phyloP scores from a whole-genome alignment of 2,113 vertebrate genomes.

The Ctenodactylus gundi region DNA sequence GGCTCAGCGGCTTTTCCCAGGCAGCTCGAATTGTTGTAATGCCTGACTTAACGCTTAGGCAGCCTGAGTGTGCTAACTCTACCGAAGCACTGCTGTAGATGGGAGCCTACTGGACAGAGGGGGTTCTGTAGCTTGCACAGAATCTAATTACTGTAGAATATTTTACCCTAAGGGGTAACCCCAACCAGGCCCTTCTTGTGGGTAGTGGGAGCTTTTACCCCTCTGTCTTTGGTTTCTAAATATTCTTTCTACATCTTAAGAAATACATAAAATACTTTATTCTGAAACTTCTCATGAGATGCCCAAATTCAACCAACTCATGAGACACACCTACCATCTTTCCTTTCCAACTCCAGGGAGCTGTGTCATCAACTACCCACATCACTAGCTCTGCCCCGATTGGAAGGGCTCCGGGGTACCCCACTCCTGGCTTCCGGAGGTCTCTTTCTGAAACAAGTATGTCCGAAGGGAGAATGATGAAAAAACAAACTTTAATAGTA shows the following conservation, averaged over 20 bases:
- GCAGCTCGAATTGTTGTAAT: background rate
- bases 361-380: background rate
- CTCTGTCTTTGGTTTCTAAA: too few species aligned
- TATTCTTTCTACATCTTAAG: too few species aligned
- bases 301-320: background rate
- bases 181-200: too few species aligned
- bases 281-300: background rate
- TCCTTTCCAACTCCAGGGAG: background rate
- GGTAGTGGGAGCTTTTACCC: too few species aligned
- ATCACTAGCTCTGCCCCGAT: background rate
- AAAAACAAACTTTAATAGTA: background rate
- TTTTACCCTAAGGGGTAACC: too few species aligned
- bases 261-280: background rate
- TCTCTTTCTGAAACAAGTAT: background rate
- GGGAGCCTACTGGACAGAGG: background rate
- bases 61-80: background rate
- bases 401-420: background rate
- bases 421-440: accelerated
- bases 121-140: background rate
- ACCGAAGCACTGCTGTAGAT: too few species aligned
- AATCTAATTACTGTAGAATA: background rate
- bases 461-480: background rate
- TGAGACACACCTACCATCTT: accelerated
- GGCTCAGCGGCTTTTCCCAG: accelerated
- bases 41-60: accelerated